Base-by-base conservation (phyloP, 2,888 invertebrate genomes). In the Coremacera marginata region DNA sequence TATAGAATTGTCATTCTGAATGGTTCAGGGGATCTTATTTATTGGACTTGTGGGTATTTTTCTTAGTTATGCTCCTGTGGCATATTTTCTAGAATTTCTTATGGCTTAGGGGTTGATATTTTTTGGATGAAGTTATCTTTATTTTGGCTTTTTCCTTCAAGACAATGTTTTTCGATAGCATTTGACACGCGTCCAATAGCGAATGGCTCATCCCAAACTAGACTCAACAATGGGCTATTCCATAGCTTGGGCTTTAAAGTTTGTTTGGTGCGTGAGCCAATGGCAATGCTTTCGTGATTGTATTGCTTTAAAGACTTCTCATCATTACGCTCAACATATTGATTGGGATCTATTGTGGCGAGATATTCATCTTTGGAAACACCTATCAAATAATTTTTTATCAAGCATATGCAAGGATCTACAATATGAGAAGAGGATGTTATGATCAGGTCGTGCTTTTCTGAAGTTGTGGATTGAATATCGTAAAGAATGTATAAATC, bases 141-240 rank as follows among this genome's bases (percentile, higher is more conserved):
- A 71, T 84, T 85, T 80, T 94, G 92, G 55, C 94, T 90, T 71
- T 93, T 92, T 0, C 96, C 95, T 82, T 96, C 95, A 75, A 97
- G 92, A 4, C 97, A 95, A 81, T 96, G 94, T 5, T 98, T 93
- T 89, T 98, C 95, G 49, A 98, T 92, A 81, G 93, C 92, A 84
- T 95, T 96, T 70, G 94, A 92, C 70, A 97, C 90, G 68, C 98
- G 91, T 5, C 96, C 97, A 76, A 99, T 90, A 25, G 97, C 91
- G 89, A 96, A 99, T 0, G 99, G 99, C 84, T 96, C 94, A 89
- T 99, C 98, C 94, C 97, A 97, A 37, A 94, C 97, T 87, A 89
- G 82, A 71, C 84, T 86, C 27, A 87, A 79, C 3, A 89, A 78
- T 0, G 88, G 84, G 75, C 86, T 86, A 31, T 85, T 84, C 89